Conservation (phyloP, 2,888 invertebrate species). For the Hirtodrosophila alboralis region DNA sequence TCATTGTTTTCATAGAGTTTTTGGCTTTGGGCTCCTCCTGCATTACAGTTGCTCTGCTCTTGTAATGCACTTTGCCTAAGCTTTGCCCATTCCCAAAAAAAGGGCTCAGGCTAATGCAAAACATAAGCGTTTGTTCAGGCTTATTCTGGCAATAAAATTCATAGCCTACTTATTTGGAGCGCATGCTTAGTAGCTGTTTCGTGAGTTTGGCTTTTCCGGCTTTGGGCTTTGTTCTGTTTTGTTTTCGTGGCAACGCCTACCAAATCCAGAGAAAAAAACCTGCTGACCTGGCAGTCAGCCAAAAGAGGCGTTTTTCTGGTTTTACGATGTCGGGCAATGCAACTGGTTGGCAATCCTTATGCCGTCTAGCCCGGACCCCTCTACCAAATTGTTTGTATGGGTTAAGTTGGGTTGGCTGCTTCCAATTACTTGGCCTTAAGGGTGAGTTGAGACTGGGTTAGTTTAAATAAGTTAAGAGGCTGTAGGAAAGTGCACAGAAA, state of each 20-base stretch:
- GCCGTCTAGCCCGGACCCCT: no score
- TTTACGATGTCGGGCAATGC: slow-evolving; percentile 49
- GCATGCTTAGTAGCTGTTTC: slow-evolving; percentile 52
- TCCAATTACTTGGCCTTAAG: slow-evolving; percentile 1
- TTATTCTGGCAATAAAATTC: slow-evolving; percentile 49
- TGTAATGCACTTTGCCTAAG: slow-evolving; percentile 53
- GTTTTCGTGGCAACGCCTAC: slow-evolving; percentile 54
- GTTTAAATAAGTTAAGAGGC: not conserved
- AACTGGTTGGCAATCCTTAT: slow-evolving; percentile 49
- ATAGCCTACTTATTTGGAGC: slow-evolving; percentile 59
- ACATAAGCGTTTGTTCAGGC: slow-evolving; percentile 31
- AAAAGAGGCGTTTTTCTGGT: slow-evolving; percentile 59
- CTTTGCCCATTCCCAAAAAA: slow-evolving; percentile 7
- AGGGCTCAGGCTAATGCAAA: slow-evolving; percentile 30
- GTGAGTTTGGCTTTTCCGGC: slow-evolving; percentile 9
- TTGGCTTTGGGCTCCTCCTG: slow-evolving; percentile 18
- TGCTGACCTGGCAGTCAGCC: slow-evolving; percentile 57
- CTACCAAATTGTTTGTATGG: no score
- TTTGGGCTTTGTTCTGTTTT: slow-evolving; percentile 1
- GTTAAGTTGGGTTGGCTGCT: slow-evolving; percentile 22
- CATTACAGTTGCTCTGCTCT: not conserved
- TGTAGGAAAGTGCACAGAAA: not conserved
- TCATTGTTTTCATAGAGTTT: slow-evolving; percentile 48
- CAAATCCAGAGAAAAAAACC: slow-evolving; percentile 24
- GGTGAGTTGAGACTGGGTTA: slow-evolving; percentile 13